Percentiles rank a stretch among this genome's conserved stretches.
Conservation (phyloP, 2,113 vertebrate genomes). For the Glareola pratincola region DNA sequence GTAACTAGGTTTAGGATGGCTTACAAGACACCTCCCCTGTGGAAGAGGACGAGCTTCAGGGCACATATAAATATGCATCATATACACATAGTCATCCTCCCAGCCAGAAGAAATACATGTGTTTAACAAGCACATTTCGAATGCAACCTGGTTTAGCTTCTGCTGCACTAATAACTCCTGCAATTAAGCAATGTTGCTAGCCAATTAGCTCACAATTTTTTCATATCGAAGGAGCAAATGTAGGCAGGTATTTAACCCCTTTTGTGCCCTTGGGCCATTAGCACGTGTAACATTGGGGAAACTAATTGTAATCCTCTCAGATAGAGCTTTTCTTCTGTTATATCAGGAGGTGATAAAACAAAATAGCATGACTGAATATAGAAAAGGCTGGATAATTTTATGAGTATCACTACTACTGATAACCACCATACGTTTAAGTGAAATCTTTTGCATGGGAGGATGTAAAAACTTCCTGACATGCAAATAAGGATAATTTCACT, state of each 20-base stretch:
- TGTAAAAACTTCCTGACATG: conserved; percentile 35
- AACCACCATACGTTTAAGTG: conserved; percentile 53
- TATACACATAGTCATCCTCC: background rate
- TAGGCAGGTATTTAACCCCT: conserved; percentile 22
- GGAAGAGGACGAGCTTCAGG: conserved; percentile 40
- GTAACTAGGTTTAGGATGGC: conserved; percentile 1
- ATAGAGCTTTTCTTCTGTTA: conserved; percentile 4
- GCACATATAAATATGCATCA: conserved; percentile 43
- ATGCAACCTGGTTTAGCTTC: conserved; percentile 35
- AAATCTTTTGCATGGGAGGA: conserved; percentile 41
- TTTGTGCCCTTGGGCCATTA: background rate
- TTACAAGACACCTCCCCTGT: background rate
- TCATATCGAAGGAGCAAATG: background rate
- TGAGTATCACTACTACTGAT: conserved; percentile 44
- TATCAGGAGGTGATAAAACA: conserved; percentile 3
- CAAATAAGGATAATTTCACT: conserved; percentile 13
- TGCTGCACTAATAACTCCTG: conserved; percentile 22
- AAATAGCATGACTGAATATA: conserved; percentile 5
- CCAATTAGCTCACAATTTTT: conserved; percentile 9
- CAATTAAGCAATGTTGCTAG: conserved; percentile 27
- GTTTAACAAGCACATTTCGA: conserved; percentile 31
- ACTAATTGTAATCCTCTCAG: background rate
- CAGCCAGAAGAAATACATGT: conserved; percentile 1
- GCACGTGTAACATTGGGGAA: background rate
- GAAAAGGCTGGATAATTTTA: conserved; percentile 28